Conservation (phyloP, 2,113 vertebrate species). For the Lampris incognitus region DNA sequence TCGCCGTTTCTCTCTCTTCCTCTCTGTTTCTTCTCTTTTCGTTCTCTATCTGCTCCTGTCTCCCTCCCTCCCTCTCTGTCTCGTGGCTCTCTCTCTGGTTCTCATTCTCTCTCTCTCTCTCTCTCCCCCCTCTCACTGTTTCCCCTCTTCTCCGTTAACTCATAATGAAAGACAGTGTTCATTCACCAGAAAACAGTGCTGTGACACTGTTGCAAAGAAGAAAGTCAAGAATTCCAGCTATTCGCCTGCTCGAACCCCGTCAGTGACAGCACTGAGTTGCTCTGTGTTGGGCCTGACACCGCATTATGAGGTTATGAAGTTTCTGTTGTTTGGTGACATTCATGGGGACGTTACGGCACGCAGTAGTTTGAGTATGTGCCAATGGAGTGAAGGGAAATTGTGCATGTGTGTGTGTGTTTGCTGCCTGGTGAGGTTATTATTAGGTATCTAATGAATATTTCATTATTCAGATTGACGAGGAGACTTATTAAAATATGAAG, state of each 20-base stretch:
- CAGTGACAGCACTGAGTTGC: not conserved
- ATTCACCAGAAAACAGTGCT: not conserved
- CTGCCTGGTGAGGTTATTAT: constrained; percentile 70
- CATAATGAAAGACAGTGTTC: not conserved
- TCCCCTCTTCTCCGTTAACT: not conserved
- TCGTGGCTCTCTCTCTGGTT: not conserved
- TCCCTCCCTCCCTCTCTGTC: not conserved
- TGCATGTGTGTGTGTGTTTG: constrained; percentile 33
- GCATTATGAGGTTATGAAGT: not conserved
- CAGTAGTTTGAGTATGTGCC: not conserved
- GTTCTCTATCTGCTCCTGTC: not conserved
- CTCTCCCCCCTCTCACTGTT: not conserved
- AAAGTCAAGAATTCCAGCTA: not conserved
- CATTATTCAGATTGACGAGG: constrained; percentile 85
- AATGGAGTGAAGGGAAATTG: constrained; percentile 30
- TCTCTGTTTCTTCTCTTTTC: constrained; percentile 13
- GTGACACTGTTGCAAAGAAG: not conserved
- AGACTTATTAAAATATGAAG: constrained; percentile 89
- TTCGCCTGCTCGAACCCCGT: constrained; percentile 15
- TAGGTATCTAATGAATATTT: constrained; percentile 87
- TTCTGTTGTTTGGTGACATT: constrained; percentile 5
- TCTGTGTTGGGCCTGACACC: not conserved
- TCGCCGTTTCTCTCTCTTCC: not conserved
- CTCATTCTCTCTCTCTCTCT: not conserved
- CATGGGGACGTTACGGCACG: constrained; percentile 1